Conservation (phyloP, 1,140 invertebrate species). For the Heliconius nattereri region DNA sequence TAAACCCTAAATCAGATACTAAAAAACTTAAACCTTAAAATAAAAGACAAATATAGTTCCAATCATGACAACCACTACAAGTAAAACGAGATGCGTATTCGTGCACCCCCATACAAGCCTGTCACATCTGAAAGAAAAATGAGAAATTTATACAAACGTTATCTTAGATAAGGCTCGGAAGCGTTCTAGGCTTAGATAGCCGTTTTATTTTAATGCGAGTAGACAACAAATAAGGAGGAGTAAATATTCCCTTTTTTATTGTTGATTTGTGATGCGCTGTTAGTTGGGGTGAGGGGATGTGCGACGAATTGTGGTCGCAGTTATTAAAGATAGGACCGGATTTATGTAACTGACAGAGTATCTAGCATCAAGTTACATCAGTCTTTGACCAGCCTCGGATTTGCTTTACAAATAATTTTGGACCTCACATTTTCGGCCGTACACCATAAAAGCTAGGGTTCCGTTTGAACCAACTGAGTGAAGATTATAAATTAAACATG, state of each 20-base stretch:
- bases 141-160: constrained; percentile 76
- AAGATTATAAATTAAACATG: constrained; percentile 45
- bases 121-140: constrained; percentile 70
- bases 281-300: constrained; percentile 74
- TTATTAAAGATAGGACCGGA: constrained; percentile 67
- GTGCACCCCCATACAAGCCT: constrained; percentile 42
- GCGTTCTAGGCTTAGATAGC: constrained; percentile 68
- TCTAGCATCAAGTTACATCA: constrained; percentile 67
- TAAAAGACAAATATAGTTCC: too few relatives aligned
- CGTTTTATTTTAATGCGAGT: constrained; percentile 76
- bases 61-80: constrained; percentile 11
- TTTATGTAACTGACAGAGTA: constrained; percentile 69
- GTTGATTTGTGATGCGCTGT: constrained; percentile 72
- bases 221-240: constrained; percentile 79
- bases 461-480: constrained; percentile 37
- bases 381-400: constrained; percentile 44
- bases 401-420: constrained; percentile 20
- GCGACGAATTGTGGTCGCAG: constrained; percentile 74
- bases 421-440: not conserved
- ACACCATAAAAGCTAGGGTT: constrained; percentile 35
- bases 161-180: constrained; percentile 71
- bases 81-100: constrained; percentile 66
- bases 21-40: too few relatives aligned
- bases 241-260: constrained; percentile 79
- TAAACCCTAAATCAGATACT: too few relatives aligned